phyloP scores from a whole-genome alignment of 2,888 invertebrate genomes.

The Hermaeophaga mercurialis region DNA sequence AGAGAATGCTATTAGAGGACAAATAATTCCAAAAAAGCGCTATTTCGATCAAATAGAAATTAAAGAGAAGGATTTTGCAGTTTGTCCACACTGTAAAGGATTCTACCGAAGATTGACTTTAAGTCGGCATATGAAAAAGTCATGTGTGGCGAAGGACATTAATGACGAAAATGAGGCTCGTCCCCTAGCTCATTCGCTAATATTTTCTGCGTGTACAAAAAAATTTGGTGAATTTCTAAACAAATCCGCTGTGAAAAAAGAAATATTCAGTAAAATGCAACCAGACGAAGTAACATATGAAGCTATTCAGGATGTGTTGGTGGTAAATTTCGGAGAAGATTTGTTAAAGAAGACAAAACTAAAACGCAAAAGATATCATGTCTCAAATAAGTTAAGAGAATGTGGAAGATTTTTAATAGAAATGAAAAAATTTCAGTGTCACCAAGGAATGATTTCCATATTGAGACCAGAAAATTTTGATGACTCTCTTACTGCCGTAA shows the following conservation, averaged over 20 bases:
- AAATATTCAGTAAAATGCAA: slow-evolving; percentile 39
- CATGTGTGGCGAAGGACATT: too few relatives aligned
- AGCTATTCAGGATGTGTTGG: slow-evolving; percentile 11
- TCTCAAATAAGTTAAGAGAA: slow-evolving; percentile 19
- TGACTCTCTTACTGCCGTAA: not conserved
- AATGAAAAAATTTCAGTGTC: slow-evolving; percentile 7
- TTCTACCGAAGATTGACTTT: too few relatives aligned
- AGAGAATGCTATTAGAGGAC: too few relatives aligned
- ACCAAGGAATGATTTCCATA: not conserved
- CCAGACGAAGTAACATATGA: slow-evolving; percentile 31
- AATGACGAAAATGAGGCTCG: too few relatives aligned
- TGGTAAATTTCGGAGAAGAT: slow-evolving; percentile 15
- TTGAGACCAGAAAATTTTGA: slow-evolving; percentile 5
- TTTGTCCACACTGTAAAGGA: too few relatives aligned
- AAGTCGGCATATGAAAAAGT: too few relatives aligned
- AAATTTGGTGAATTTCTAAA: slow-evolving; percentile 35
- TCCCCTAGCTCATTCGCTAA: not conserved
- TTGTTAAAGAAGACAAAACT: slow-evolving; percentile 13
- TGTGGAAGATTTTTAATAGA: slow-evolving; percentile 20
- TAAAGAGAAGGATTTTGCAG: too few relatives aligned
- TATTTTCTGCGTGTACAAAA: slow-evolving; percentile 14
- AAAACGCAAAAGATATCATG: slow-evolving; percentile 8
- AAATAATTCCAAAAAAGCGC: too few relatives aligned
- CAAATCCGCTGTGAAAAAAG: slow-evolving; percentile 33
- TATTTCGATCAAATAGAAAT: too few relatives aligned